Conservation (phyloP, 2,888 invertebrate species). For the Hoplodrina blanda region DNA sequence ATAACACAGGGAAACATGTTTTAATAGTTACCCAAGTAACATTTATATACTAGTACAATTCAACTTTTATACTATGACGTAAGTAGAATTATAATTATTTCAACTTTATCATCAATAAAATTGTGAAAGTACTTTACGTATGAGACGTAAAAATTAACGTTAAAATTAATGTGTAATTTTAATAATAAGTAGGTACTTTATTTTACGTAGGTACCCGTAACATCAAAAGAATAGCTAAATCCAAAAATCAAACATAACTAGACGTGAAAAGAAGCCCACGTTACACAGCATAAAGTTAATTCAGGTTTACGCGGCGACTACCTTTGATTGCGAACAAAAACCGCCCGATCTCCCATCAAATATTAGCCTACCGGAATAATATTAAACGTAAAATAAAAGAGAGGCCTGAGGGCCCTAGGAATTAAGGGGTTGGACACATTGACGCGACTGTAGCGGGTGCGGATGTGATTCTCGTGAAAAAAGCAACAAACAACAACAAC, state of each 20-base stretch:
- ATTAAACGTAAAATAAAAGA: conserved; percentile 62
- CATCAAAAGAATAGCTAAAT: conserved; percentile 38
- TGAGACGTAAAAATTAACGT: neutral
- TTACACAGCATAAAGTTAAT: conserved; percentile 39
- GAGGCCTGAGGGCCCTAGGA: conserved; percentile 52
- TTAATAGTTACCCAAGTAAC: no score
- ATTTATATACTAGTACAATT: no score
- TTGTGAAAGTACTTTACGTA: no score
- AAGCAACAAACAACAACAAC: no score
- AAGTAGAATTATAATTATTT: no score
- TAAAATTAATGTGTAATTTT: neutral
- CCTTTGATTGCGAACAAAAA: conserved; percentile 62
- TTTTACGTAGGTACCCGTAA: neutral
- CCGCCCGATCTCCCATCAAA: conserved; percentile 61
- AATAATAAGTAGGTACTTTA: neutral
- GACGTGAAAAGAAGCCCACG: conserved; percentile 15
- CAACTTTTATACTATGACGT: no score
- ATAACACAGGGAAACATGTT: no score
- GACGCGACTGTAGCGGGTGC: conserved; percentile 4
- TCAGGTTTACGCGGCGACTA: conserved; percentile 43
- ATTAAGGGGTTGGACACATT: conserved; percentile 27
- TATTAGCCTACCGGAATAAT: conserved; percentile 62
- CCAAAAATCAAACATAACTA: conserved; percentile 21
- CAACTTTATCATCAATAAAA: no score
- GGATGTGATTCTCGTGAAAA: neutral